Evolutionary conservation across 2,888 invertebrate species (phyloP).

Genomic region (Gnatocerus cornutus): DNA sequence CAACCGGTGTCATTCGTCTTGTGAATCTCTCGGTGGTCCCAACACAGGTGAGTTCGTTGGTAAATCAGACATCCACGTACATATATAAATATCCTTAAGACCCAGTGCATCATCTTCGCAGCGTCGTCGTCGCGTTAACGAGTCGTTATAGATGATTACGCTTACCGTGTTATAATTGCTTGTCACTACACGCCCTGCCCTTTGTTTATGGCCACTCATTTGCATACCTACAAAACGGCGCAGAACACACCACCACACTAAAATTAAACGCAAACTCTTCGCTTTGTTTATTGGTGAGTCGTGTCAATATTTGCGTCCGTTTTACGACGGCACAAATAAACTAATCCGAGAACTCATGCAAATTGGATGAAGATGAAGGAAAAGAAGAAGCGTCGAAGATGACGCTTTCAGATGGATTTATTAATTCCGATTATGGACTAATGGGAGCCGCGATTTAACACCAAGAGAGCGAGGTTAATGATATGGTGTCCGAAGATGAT

Average conservation of each 20-base stretch:
- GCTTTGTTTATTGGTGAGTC: slow-evolving; percentile 58
- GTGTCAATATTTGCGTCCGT: slow-evolving; percentile 59
- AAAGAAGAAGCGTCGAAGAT: slow-evolving; percentile 12
- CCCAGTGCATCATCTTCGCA: slow-evolving; percentile 47
- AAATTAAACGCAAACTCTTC: slow-evolving; percentile 59
- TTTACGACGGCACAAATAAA: slow-evolving; percentile 43
- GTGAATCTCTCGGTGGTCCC: slow-evolving; percentile 39
- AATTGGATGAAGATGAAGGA: slow-evolving; percentile 32
- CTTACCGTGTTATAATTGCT: slow-evolving; percentile 64
- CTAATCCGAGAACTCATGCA: slow-evolving; percentile 45
- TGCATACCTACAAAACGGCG: slow-evolving; percentile 57
- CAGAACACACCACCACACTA: slow-evolving; percentile 50
- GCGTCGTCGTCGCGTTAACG: slow-evolving; percentile 42
- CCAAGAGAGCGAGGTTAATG: slow-evolving; percentile 19
- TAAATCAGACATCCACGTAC: slow-evolving; percentile 25
- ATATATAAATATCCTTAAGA: slow-evolving; percentile 20
- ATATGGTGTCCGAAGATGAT: slow-evolving; percentile 41
- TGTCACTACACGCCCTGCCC: slow-evolving; percentile 65
- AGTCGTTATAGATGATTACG: slow-evolving; percentile 51
- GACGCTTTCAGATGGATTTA: slow-evolving; percentile 18
- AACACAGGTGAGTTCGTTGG: slow-evolving; percentile 23
- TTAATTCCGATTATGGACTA: slow-evolving; percentile 26
- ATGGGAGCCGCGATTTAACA: slow-evolving; percentile 25
- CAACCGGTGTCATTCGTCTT: slow-evolving; percentile 32
- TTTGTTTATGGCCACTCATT: slow-evolving; percentile 66